A percentile compares a stretch with the other conserved stretches of the same genome.
phyloP scores from a whole-genome alignment of 2,113 vertebrate species.

The Aramus guarauna region DNA sequence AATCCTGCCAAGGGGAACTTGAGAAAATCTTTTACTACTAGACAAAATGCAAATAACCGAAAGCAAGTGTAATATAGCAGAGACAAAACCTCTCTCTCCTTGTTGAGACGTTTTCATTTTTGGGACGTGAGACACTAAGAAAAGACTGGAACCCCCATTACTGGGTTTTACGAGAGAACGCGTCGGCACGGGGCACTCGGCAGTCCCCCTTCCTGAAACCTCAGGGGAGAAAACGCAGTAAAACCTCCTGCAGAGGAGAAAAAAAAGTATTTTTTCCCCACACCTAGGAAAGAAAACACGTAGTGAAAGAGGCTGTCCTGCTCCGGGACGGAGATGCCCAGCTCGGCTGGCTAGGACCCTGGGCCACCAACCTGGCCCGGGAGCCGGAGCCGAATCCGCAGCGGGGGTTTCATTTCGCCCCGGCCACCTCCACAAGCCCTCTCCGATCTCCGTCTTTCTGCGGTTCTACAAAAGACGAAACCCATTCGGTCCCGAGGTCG shows the following conservation, averaged over 20 bases:
- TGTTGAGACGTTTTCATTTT: neutral
- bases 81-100: neutral
- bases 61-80: neutral
- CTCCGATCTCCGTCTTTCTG: neutral
- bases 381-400: neutral
- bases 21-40: neutral
- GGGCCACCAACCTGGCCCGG: accelerated
- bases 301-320: neutral
- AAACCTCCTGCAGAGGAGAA: neutral
- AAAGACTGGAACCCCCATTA: neutral
- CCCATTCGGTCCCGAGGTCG: neutral
- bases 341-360: neutral
- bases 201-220: neutral
- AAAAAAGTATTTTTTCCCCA: too few relatives aligned
- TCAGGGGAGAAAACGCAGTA: accelerated
- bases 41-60: neutral
- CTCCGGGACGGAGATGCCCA: neutral
- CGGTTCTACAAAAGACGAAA: neutral
- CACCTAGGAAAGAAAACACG: neutral
- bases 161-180: neutral
- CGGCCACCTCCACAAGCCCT: too few relatives aligned
- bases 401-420: neutral
- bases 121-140: neutral
- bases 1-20: neutral
- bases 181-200: accelerated